Evolutionary conservation across 1,140 invertebrate genomes (phyloP).

Genomic region (Lutraria rhynchaena): DNA sequence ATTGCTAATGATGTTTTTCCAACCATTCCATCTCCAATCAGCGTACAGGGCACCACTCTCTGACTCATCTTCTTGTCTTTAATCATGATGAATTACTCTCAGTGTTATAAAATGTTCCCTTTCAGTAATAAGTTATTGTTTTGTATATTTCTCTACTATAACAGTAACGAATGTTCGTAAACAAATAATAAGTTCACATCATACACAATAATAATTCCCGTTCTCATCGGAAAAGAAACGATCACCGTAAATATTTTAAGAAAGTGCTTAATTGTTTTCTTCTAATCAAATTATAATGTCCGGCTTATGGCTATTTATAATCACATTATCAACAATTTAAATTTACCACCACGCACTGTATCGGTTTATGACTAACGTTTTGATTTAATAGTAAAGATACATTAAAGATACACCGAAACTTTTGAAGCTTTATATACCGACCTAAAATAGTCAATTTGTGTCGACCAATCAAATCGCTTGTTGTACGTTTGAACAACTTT

Average conservation of each 20-base stretch:
- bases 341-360: too few species aligned
- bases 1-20: conserved; percentile 78
- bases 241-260: neutral
- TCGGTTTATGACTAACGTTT: neutral
- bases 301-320: too few species aligned
- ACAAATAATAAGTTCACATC: neutral
- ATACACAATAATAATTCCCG: neutral
- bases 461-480: conserved; percentile 13
- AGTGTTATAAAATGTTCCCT: neutral
- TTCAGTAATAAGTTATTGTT: neutral
- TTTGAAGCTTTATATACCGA: conserved; percentile 13
- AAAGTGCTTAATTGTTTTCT: neutral
- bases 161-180: neutral
- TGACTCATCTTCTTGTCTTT: conserved; percentile 10
- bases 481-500: too few species aligned
- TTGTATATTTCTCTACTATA: neutral
- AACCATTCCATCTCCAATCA: conserved; percentile 79
- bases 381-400: neutral
- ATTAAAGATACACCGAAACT: neutral
- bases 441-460: neutral
- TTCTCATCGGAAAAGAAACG: neutral
- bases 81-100: conserved; percentile 4
- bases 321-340: too few species aligned
- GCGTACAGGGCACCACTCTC: conserved; percentile 68
- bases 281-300: too few species aligned